Base-by-base conservation (phyloP, 2,888 invertebrate genomes). In the Eudasyphora cyanicolor region DNA sequence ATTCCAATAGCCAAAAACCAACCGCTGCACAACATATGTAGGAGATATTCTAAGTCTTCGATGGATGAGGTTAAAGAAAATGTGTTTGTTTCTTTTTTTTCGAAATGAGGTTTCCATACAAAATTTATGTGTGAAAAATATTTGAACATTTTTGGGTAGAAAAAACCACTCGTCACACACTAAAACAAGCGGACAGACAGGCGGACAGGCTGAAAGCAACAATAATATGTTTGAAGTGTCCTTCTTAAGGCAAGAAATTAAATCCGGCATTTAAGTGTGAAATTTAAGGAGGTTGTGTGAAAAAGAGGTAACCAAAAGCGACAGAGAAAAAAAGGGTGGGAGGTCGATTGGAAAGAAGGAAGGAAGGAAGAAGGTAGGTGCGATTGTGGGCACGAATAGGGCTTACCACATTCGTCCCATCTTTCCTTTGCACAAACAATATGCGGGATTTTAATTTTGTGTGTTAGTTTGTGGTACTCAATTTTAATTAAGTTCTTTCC, bases 111-210 rank as follows among this genome's bases (percentile, higher is more conserved):
- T 76, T 79, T 38, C 12, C 64, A 60, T 6, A 27, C 35, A 27
- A 69, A 79, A 82, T 79, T 76, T 82, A 79, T 82, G 82, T 82
- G 82, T 79, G 82, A 81, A 74, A 67, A 71, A 49, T 32, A 35
- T 21, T 79, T 76, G 17, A 27, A 32, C 67, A 60, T 45, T 27
- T 67, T 45, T 67, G 32, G 17, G 14, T 42, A 69, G 57, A 49
- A 78, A 51, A 29, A 77, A 5, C 10, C 29, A 76, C 19, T 35
- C 12, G n/a, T n/a, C n/a, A n/a, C n/a, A n/a, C n/a, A n/a, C n/a
- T n/a, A n/a, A n/a, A n/a, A 75, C 19, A 35, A 35, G 7, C 7
- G 21, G 12, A 21, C 19, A 12, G 6, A 10, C 24, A 10, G 7
- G 8, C 19, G 2, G 3, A 51, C 14, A 45, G 2, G 4, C 32